phyloP scores from a whole-genome alignment of 53 echinoderm and acorn worm species.

The Paelopatides confundens region DNA sequence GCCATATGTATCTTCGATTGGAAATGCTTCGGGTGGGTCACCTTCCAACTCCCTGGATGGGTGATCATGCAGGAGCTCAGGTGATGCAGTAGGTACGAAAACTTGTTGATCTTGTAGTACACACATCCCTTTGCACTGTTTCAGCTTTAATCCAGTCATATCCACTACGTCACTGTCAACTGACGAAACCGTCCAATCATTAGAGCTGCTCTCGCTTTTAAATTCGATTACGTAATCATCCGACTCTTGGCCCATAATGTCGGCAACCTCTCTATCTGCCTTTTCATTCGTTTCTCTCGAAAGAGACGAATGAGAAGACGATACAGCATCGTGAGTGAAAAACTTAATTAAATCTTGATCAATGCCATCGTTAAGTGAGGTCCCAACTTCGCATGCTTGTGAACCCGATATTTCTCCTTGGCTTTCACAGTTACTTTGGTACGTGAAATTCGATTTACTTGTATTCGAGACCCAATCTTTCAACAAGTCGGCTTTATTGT shows the following conservation, averaged over 20 bases:
- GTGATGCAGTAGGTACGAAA: background rate
- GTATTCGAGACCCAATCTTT: background rate
- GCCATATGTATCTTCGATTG: background rate
- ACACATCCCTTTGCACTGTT: background rate
- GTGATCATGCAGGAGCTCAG: background rate
- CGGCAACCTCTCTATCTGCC: conserved; percentile 17
- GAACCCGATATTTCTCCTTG: background rate
- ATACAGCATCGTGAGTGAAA: background rate
- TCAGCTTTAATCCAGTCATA: background rate
- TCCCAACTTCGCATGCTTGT: background rate
- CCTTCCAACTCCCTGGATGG: no score
- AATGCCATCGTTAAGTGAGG: background rate
- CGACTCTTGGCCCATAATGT: conserved; percentile 4
- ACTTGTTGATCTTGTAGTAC: background rate
- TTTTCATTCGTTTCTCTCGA: background rate
- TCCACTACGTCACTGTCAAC: background rate
- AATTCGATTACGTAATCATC: conserved; percentile 27
- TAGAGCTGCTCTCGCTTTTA: conserved; percentile 39
- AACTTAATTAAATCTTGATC: conserved; percentile 24
- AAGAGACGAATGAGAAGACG: background rate
- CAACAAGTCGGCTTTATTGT: background rate
- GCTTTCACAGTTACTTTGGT: background rate
- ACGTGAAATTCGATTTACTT: background rate
- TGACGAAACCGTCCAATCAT: conserved; percentile 35
- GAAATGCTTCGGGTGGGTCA: background rate